Conservation (phyloP, 2,797 vertebrate genomes). For the Lacerta viridis region DNA sequence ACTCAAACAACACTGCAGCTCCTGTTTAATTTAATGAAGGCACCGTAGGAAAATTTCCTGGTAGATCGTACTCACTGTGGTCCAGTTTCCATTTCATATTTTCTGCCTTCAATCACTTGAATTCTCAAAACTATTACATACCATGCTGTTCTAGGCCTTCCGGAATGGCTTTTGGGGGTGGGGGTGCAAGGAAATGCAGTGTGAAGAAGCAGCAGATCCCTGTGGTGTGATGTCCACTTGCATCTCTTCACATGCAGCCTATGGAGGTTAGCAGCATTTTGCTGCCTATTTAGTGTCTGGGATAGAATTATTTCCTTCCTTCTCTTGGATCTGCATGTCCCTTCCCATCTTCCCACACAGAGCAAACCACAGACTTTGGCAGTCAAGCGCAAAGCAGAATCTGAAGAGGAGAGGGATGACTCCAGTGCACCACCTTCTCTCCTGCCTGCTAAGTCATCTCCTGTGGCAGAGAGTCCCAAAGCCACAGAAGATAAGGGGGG, state of each 20-base stretch:
- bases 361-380: conserved; percentile 86
- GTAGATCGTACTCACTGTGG: too few species aligned
- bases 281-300: background rate
- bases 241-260: background rate
- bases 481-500: conserved; percentile 79
- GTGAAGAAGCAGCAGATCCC: background rate
- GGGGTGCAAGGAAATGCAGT: background rate
- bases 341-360: conserved; percentile 68
- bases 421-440: conserved; percentile 54
- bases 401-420: conserved; percentile 86
- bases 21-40: background rate
- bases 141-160: too few species aligned
- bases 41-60: background rate
- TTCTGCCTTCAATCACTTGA: background rate
- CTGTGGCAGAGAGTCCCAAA: conserved; percentile 77
- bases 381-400: conserved; percentile 94
- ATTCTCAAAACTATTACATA: too few species aligned
- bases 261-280: background rate
- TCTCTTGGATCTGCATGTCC: conserved; percentile 7
- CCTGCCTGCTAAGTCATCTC: conserved; percentile 77
- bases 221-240: background rate
- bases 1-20: background rate
- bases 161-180: background rate
- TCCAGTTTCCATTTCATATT: too few species aligned
- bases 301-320: conserved; percentile 9